These are phyloP conservation scores for Nannospalax galili DNA, from an alignment of 2,113 vertebrate genomes.

Conservation along the genomic window DNA sequence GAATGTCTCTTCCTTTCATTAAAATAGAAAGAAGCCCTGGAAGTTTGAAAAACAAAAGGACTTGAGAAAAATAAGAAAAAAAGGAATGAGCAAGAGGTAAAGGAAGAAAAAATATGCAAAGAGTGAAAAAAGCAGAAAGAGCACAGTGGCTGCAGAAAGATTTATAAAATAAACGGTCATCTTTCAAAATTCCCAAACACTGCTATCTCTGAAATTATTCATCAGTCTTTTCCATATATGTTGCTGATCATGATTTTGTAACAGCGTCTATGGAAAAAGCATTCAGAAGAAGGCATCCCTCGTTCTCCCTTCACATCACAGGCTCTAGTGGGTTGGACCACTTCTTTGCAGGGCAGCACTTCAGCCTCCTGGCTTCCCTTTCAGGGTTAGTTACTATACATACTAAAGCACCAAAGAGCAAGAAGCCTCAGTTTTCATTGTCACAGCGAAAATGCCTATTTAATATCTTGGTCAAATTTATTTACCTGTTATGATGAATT, in stretches of 20 bases:
- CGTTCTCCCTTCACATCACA: neutral
- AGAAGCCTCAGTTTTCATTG: neutral
- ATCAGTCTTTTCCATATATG: neutral
- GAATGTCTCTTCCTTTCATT: neutral
- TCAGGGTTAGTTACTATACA: neutral
- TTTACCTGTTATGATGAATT: slow-evolving; percentile 58
- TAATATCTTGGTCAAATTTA: slow-evolving; percentile 51
- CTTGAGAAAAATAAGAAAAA: neutral
- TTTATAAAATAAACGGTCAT: neutral
- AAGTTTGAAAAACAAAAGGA: neutral
- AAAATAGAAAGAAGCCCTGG: neutral
- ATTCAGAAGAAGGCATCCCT: neutral
- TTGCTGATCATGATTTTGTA: neutral
- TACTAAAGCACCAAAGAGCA: neutral
- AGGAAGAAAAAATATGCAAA: neutral
- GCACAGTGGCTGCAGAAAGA: neutral
- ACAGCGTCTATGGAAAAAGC: neutral
- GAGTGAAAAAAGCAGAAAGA: neutral
- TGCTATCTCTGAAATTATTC: slow-evolving; percentile 4
- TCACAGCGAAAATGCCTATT: neutral
- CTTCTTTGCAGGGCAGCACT: neutral
- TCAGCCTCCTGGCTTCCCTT: neutral
- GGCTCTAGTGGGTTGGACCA: neutral
- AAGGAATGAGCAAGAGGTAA: neutral
- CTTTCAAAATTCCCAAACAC: neutral